Percentiles rank a stretch among this genome's conserved stretches.
Conservation (phyloP, 2,888 invertebrate genomes). For the Stenodema calcarata region DNA sequence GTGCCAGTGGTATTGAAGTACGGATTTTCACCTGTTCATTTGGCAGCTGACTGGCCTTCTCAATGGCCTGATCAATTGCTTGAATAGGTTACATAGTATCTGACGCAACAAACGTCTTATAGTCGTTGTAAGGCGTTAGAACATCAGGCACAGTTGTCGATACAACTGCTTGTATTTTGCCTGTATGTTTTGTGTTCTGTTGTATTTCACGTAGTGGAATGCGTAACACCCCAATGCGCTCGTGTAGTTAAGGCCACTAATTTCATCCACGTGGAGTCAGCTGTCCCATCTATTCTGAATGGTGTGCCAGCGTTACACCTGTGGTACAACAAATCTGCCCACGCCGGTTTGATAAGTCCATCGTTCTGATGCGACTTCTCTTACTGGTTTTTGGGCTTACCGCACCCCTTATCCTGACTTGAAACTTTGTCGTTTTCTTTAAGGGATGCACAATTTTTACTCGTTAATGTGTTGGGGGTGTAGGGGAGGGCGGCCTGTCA, state of each 20-base stretch:
- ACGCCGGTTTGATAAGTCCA: not conserved
- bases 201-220: not conserved
- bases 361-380: slow-evolving; percentile 19
- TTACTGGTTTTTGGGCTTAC: not conserved
- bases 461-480: too few species aligned
- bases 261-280: slow-evolving; percentile 43
- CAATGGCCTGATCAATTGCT: not conserved
- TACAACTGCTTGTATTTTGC: not conserved
- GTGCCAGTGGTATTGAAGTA: too few species aligned
- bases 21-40: slow-evolving; percentile 3
- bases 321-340: slow-evolving; percentile 24
- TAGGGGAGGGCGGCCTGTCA: too few species aligned
- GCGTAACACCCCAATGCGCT: not conserved
- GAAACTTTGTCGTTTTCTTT: not conserved
- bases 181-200: not conserved
- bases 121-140: not conserved
- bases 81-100: not conserved
- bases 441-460: not conserved
- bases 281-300: slow-evolving; percentile 16
- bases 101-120: not conserved
- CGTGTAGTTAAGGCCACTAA: not conserved
- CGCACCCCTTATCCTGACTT: slow-evolving; percentile 4
- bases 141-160: not conserved
- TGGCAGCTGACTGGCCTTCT: slow-evolving; percentile 8
- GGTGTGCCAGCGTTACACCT: slow-evolving; percentile 39